Evolutionary conservation across 2,797 vertebrate genomes (phyloP), one percentile per base, ranked within the genome.

Genomic region (Chelidonichthys spinosus): DNA sequence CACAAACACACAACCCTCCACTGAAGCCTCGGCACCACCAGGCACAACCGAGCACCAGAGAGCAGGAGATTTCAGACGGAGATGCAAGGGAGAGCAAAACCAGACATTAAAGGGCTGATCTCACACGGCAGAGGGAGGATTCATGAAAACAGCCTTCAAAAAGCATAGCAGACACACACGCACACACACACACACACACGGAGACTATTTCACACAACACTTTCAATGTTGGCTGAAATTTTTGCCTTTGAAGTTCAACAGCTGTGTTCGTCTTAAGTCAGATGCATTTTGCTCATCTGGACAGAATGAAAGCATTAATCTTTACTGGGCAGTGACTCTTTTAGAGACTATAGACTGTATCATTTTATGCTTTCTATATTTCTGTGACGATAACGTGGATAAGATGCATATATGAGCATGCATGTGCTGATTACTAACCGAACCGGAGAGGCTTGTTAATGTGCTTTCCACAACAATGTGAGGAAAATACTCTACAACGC

Each of bases 381-480:
- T 11, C 32, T 5, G 8, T 14, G 13, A 33, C 5, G 8, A 40
- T 3, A 1, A 15, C 1, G 2, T 55, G 3, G 47, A 52, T 7
- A 4, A 7, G 18, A 15, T 15, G 6, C 25, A 18, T 18, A 39
- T 13, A 36, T 3, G 2, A 43, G 40, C 3, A 54, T 50, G 32
- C 58, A 33, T 55, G 74, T 39, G 53, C 66, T 17, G 15, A 32
- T 36, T 47, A 32, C 13, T 63, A 25, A 25, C 25, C 25, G 25
- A 25, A 64, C 18, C 63, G 63, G 6, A 72, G 44, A 75, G 63
- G 63, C 61, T 62, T n/a, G 47, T 60, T 25, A 0, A 11, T 74
- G 49, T 56, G 76, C 76, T 79, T 73, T 64, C 69, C 66, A 87
- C 83, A 92, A 93, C 92, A 94, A 92, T 93, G 84, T 80, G 83